phyloP scores from a whole-genome alignment of 2,888 invertebrate genomes.

The Watsonalla cultraria region DNA sequence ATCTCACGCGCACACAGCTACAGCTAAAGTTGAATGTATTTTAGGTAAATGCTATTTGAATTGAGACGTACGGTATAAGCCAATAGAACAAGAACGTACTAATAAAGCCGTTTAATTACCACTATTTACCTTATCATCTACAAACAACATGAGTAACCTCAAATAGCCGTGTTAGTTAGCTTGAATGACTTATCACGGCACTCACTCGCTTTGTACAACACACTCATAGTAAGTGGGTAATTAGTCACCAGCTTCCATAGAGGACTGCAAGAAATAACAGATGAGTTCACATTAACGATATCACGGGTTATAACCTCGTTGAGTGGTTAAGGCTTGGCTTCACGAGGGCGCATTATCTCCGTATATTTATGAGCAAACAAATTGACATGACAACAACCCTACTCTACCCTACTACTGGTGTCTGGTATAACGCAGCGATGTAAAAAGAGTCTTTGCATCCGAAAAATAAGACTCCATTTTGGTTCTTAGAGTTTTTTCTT shows the following conservation, averaged over 20 bases:
- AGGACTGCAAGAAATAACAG: constrained; percentile 23
- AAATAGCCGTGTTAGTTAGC: not conserved
- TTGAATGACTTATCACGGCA: not conserved
- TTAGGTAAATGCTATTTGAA: too few relatives aligned
- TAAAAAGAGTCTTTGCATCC: too few relatives aligned
- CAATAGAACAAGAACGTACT: too few relatives aligned
- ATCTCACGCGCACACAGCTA: too few relatives aligned
- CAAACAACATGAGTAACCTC: not conserved
- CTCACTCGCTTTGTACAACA: not conserved
- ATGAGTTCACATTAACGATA: constrained; percentile 24
- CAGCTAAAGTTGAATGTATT: too few relatives aligned
- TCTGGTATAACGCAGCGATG: too few relatives aligned
- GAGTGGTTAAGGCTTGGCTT: not conserved
- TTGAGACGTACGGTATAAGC: too few relatives aligned
- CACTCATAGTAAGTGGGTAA: not conserved
- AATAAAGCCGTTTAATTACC: not conserved
- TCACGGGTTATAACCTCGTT: constrained; percentile 17
- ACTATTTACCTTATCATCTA: not conserved
- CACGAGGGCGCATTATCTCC: constrained; percentile 9
- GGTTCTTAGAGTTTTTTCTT: too few relatives aligned
- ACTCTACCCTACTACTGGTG: too few relatives aligned
- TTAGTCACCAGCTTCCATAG: constrained; percentile 8
- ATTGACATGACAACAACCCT: too few relatives aligned
- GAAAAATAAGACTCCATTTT: too few relatives aligned
- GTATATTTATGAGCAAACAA: too few relatives aligned